Evolutionary conservation across 2,113 vertebrate species (phyloP).

Genomic region (Gymnobelideus leadbeateri): DNA sequence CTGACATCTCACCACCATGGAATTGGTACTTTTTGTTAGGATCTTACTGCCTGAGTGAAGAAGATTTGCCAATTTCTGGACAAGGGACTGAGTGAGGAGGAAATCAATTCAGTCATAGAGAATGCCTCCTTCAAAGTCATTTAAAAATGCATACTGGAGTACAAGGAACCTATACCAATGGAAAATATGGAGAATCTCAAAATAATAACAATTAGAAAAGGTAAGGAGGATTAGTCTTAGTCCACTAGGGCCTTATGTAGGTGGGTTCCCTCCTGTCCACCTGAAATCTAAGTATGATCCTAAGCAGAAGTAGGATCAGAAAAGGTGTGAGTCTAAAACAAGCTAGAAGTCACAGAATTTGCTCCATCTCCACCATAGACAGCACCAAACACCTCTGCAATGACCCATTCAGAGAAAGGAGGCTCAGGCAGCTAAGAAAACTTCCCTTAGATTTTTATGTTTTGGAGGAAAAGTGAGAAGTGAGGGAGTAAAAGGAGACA

Average conservation of each 20-base stretch:
- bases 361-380: no score
- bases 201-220: conserved; percentile 86
- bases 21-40: conserved; percentile 74
- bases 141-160: conserved; percentile 87
- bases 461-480: no score
- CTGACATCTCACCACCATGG: rapidly evolving
- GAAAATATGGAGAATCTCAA: conserved; percentile 72
- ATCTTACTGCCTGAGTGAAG: conserved; percentile 78
- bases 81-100: conserved; percentile 76
- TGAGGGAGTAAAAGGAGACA: no score
- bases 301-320: neutral
- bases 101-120: conserved; percentile 79
- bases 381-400: no score
- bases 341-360: no score
- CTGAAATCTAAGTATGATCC: rapidly evolving
- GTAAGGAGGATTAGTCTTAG: conserved; percentile 52
- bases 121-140: conserved; percentile 85
- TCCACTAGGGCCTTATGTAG: no score
- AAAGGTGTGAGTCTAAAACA: neutral
- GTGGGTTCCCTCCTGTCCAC: no score
- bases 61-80: conserved; percentile 84
- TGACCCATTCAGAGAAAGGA: no score
- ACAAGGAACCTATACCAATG: conserved; percentile 80
- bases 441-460: no score
- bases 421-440: no score